A percentile compares a stretch with the other conserved stretches of the same genome.
These are phyloP conservation scores for Vidua chalybeata DNA, from an alignment of 2,113 vertebrate species.

Conservation along the genomic window DNA sequence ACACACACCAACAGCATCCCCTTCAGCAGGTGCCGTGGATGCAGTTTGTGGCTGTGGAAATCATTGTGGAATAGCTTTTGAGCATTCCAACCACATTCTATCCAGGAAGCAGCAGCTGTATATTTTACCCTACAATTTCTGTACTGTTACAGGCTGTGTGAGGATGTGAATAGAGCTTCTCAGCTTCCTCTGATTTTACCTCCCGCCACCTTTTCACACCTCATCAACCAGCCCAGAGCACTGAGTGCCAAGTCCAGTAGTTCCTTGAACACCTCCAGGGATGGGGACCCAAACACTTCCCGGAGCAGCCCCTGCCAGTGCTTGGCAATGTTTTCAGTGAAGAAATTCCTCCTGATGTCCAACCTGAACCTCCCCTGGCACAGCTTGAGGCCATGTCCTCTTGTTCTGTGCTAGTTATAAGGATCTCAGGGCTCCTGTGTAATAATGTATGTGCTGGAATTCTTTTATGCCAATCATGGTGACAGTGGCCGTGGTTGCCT, in stretches of 20 bases:
- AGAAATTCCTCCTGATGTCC: background rate
- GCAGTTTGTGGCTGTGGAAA: background rate
- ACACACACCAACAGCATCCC: background rate
- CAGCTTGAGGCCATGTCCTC: fast-evolving
- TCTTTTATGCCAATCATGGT: background rate
- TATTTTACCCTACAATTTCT: background rate
- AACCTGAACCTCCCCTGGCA: background rate
- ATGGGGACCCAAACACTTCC: background rate
- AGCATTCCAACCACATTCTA: background rate
- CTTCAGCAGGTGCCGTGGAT: background rate
- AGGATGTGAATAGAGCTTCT: background rate
- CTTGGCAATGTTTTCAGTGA: background rate
- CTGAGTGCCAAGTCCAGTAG: background rate
- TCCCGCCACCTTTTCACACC: background rate
- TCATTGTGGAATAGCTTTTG: background rate
- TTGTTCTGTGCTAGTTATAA: background rate
- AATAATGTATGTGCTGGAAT: background rate
- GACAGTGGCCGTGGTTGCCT: background rate
- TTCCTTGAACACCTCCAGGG: background rate
- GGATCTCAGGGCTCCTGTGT: background rate
- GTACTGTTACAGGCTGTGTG: background rate
- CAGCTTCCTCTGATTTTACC: background rate
- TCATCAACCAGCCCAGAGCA: background rate
- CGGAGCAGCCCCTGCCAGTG: background rate
- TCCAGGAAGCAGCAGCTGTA: background rate